Conservation (phyloP, 2,797 vertebrate genomes). For the Coilia nasus region DNA sequence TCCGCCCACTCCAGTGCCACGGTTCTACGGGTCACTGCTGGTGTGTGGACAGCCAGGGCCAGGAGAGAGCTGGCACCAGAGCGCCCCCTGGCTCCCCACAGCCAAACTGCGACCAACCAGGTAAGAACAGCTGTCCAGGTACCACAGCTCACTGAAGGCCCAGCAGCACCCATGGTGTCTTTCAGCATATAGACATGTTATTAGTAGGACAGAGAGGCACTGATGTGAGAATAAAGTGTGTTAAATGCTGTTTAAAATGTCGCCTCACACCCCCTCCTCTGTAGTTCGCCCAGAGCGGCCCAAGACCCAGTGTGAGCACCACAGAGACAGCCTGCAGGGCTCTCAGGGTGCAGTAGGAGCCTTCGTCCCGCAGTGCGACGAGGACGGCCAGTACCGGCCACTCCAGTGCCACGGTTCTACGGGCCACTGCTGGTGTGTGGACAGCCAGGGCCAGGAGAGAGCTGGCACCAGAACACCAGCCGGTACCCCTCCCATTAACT, state of each 20-base stretch:
- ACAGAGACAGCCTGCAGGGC: conserved; percentile 61
- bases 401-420: conserved; percentile 79
- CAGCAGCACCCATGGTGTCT: no score
- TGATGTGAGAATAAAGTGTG: no score
- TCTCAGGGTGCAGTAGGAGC: conserved; percentile 51
- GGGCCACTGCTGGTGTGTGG: conserved; percentile 85
- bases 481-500: conserved; percentile 60
- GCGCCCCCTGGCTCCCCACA: conserved; percentile 70
- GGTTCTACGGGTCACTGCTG: conserved; percentile 83
- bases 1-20: conserved; percentile 80
- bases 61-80: conserved; percentile 77
- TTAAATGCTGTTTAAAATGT: not conserved
- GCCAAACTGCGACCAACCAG: conserved; percentile 70
- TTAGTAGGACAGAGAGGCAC: no score
- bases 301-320: conserved; percentile 69
- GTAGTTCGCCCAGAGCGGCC: conserved; percentile 43
- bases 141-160: no score
- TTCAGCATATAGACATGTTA: no score
- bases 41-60: conserved; percentile 80
- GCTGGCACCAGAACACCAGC: conserved; percentile 68
- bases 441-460: conserved; percentile 71
- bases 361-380: conserved; percentile 71
- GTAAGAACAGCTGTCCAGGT: conserved; percentile 59
- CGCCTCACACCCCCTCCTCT: not conserved
- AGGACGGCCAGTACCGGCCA: conserved; percentile 72